These are phyloP conservation scores for Serripes groenlandicus DNA, from an alignment of 2,888 invertebrate genomes.

Conservation along the genomic window DNA sequence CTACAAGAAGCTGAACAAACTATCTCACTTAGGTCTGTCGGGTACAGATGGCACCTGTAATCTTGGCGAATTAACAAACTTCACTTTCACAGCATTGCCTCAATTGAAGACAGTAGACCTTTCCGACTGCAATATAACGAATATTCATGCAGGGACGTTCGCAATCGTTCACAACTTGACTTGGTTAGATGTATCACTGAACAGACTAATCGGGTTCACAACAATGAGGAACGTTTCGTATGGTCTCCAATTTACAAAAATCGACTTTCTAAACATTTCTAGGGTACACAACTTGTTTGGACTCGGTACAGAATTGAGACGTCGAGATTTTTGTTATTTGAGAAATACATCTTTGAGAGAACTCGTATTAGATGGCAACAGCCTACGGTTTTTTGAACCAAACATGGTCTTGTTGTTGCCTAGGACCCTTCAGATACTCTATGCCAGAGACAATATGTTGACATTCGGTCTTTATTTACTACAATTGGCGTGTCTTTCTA, in stretches of 20 bases:
- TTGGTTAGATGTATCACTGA: constrained; percentile 48
- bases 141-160: neutral
- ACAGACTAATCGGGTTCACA: constrained; percentile 41
- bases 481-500: constrained; percentile 32
- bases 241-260: constrained; percentile 51
- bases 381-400: constrained; percentile 38
- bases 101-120: constrained; percentile 12
- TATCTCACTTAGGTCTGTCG: constrained; percentile 6
- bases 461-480: constrained; percentile 52
- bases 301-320: neutral
- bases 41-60: constrained; percentile 4
- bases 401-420: constrained; percentile 35
- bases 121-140: constrained; percentile 12
- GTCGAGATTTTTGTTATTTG: constrained; percentile 51
- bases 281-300: constrained; percentile 47
- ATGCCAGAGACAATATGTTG: constrained; percentile 42
- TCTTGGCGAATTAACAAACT: constrained; percentile 6
- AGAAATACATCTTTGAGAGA: constrained; percentile 49
- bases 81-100: constrained; percentile 3
- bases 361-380: constrained; percentile 39
- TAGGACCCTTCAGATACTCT: constrained; percentile 22
- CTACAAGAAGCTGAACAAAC: too few relatives aligned
- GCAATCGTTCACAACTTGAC: neutral
- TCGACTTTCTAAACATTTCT: constrained; percentile 41
- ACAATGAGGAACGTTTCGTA: constrained; percentile 49